Evolutionary conservation across 1,140 invertebrate species (phyloP).

Genomic region (Paracyclopina nana): DNA sequence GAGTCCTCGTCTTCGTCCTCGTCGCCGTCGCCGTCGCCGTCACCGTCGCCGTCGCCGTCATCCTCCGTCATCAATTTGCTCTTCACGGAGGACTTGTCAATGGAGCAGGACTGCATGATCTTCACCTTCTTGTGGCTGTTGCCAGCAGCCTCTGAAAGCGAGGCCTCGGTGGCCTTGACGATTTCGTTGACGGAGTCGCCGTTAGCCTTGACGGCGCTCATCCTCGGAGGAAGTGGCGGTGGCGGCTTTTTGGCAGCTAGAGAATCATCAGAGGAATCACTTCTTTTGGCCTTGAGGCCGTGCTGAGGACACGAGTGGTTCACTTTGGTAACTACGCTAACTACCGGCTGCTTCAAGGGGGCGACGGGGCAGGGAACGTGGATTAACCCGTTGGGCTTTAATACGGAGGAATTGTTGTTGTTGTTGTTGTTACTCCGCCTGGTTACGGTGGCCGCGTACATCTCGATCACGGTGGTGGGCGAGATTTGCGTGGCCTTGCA

Average conservation of each 20-base stretch:
- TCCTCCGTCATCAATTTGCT: slow-evolving; percentile 16
- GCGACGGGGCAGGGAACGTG: too few relatives aligned
- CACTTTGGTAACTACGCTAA: too few relatives aligned
- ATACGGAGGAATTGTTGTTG: too few relatives aligned
- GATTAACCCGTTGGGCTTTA: too few relatives aligned
- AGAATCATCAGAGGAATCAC: too few relatives aligned
- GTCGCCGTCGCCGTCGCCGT: slow-evolving; percentile 11
- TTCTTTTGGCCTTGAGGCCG: too few relatives aligned
- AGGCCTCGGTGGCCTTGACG: slow-evolving; percentile 16
- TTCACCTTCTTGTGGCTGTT: slow-evolving; percentile 24
- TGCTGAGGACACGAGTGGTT: too few relatives aligned
- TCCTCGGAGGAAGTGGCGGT: too few relatives aligned
- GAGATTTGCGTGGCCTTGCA: slow-evolving; percentile 6
- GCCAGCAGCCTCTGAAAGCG: slow-evolving; percentile 16
- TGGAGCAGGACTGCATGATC: too few relatives aligned
- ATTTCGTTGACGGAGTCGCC: slow-evolving; percentile 44
- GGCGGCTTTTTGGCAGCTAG: too few relatives aligned
- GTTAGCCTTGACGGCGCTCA: background rate
- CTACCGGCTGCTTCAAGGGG: too few relatives aligned
- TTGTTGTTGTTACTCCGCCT: too few relatives aligned
- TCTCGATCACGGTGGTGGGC: background rate
- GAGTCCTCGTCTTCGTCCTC: slow-evolving; percentile 19
- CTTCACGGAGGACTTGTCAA: slow-evolving; percentile 13
- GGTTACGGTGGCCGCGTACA: slow-evolving; percentile 5
- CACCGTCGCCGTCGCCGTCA: slow-evolving; percentile 14